Percentiles rank a stretch among this genome's conserved stretches.
These are phyloP conservation scores for Oryzias sinensis DNA, from an alignment of 2,797 vertebrate genomes.

Conservation along the genomic window DNA sequence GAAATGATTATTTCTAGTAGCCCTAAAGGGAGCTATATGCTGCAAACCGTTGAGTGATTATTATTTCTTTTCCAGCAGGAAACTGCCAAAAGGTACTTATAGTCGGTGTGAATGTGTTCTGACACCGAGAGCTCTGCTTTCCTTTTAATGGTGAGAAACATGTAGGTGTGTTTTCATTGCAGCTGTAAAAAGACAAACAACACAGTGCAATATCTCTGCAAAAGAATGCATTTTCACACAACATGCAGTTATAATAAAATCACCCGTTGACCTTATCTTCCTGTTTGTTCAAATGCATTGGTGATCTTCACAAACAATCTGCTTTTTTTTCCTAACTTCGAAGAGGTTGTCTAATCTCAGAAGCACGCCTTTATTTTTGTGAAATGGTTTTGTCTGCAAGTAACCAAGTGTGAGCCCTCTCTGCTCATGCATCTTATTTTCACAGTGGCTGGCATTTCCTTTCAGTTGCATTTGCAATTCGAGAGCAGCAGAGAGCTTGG, in stretches of 20 bases:
- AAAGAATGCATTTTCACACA: not conserved
- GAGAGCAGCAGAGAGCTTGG: slow-evolving; percentile 55
- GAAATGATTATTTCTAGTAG: not conserved
- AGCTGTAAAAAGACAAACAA: not conserved
- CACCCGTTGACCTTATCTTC: slow-evolving; percentile 6
- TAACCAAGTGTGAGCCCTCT: slow-evolving; percentile 19
- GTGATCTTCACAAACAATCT: slow-evolving; percentile 16
- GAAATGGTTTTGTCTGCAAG: not conserved
- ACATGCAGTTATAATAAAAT: not conserved
- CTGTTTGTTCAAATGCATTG: slow-evolving; percentile 1
- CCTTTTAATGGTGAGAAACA: slow-evolving; percentile 1
- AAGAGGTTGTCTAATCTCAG: slow-evolving; percentile 34
- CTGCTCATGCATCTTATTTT: slow-evolving; percentile 45
- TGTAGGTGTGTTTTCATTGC: not conserved
- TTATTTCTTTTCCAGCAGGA: not conserved
- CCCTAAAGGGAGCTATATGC: slow-evolving; percentile 2
- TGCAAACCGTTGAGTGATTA: slow-evolving; percentile 13
- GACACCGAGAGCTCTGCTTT: slow-evolving; percentile 1
- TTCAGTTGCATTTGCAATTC: slow-evolving; percentile 40
- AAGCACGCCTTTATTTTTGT: slow-evolving; percentile 23
- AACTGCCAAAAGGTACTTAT: slow-evolving; percentile 7
- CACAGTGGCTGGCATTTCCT: slow-evolving; percentile 46
- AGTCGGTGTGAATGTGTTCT: slow-evolving; percentile 1
- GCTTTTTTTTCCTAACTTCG: slow-evolving; percentile 21
- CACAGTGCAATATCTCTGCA: not conserved